These are phyloP conservation scores for Temnothorax rugatulus DNA, from an alignment of 2,888 invertebrate genomes.

Conservation along the genomic window DNA sequence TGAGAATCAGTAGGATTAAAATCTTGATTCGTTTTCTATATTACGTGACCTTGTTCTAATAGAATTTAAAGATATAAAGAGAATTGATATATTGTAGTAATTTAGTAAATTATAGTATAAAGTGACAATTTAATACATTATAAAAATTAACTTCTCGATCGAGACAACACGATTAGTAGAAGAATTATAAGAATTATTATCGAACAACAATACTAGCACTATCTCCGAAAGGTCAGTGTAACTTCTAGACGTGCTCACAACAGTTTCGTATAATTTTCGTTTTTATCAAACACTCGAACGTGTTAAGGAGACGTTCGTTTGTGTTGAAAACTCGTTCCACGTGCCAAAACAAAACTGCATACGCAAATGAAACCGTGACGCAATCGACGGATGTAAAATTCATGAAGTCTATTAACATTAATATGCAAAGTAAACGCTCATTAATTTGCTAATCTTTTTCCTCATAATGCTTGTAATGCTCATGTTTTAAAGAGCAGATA, in stretches of 20 bases:
- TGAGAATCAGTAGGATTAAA: background rate
- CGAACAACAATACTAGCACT: background rate
- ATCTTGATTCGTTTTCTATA: background rate
- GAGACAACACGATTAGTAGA: background rate
- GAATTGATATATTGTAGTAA: background rate
- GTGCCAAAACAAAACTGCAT: conserved; percentile 13
- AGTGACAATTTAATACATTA: background rate
- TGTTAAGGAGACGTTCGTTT: background rate
- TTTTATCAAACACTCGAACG: conserved; percentile 7
- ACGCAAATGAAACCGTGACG: conserved; percentile 19
- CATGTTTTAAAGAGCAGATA: background rate
- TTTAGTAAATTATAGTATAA: background rate
- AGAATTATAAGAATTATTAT: background rate
- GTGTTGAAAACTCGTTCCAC: conserved; percentile 2
- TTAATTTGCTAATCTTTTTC: background rate
- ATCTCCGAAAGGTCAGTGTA: background rate
- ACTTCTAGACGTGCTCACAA: background rate
- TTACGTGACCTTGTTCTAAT: background rate
- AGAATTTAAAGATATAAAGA: background rate
- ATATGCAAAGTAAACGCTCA: background rate
- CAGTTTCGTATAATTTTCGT: background rate
- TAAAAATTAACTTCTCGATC: background rate
- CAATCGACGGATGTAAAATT: conserved; percentile 17
- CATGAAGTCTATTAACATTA: conserved; percentile 8
- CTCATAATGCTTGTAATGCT: background rate